Conservation (phyloP, 1,140 invertebrate genomes). For the Brachionus plicatilis region DNA sequence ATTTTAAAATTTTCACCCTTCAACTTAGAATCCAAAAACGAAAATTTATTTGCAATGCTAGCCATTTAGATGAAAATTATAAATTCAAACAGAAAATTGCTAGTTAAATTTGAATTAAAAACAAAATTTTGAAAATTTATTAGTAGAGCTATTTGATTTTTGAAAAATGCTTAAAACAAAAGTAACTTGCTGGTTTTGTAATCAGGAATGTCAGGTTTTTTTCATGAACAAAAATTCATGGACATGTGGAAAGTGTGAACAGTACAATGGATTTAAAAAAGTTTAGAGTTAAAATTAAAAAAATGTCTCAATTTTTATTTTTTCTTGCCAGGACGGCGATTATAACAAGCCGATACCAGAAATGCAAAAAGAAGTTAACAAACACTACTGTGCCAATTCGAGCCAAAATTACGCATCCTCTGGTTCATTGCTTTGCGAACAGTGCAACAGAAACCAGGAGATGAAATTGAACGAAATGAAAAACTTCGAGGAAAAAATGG, state of each 20-base stretch:
- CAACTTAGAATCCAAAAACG: not conserved
- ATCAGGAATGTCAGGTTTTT: slow-evolving; percentile 21
- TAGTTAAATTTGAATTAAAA: not conserved
- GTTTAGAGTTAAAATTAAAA: not conserved
- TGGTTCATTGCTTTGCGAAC: not conserved
- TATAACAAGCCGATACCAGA: slow-evolving; percentile 33
- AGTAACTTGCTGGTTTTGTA: slow-evolving; percentile 38
- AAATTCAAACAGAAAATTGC: not conserved
- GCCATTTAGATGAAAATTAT: not conserved
- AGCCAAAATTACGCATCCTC: not conserved
- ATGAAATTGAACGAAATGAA: slow-evolving; percentile 32
- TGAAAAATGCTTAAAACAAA: slow-evolving; percentile 30
- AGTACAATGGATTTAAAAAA: slow-evolving; percentile 40
- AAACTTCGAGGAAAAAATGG: slow-evolving; percentile 9
- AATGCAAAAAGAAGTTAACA: slow-evolving; percentile 9
- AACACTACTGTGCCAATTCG: slow-evolving; percentile 1
- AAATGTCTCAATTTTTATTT: not conserved
- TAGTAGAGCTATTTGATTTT: not conserved
- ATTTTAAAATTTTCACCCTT: not conserved
- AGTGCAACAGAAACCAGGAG: slow-evolving; percentile 25
- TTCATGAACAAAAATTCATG: slow-evolving; percentile 40
- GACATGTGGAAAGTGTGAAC: slow-evolving; percentile 34
- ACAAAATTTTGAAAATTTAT: not conserved
- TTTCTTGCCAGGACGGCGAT: not conserved
- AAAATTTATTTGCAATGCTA: not conserved